Evolutionary conservation across 1,140 invertebrate genomes (phyloP).

Genomic region (Drosophila teissieri): DNA sequence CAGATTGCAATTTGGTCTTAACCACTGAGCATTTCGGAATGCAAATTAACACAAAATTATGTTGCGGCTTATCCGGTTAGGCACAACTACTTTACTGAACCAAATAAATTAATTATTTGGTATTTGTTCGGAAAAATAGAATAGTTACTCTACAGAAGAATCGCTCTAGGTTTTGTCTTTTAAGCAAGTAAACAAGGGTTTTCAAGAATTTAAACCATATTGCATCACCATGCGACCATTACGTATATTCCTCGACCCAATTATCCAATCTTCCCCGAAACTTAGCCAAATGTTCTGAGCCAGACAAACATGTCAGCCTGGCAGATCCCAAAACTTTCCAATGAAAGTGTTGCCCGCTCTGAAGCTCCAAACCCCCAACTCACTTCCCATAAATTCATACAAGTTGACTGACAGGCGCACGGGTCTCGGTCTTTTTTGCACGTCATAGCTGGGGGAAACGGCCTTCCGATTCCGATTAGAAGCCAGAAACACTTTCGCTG

Average conservation of each 20-base stretch:
- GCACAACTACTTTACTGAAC: too few relatives aligned
- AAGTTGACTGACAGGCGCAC: constrained; percentile 59
- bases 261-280: constrained; percentile 39
- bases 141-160: too few relatives aligned
- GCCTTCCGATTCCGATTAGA: constrained; percentile 61
- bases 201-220: background rate
- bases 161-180: too few relatives aligned
- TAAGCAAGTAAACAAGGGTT: too few relatives aligned
- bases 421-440: constrained; percentile 43
- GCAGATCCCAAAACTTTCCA: constrained; percentile 55
- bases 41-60: constrained; percentile 3
- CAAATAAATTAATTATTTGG: too few relatives aligned
- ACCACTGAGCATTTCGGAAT: background rate
- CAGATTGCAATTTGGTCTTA: constrained; percentile 10
- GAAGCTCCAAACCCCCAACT: background rate
- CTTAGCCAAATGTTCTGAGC: constrained; percentile 26
- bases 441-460: constrained; percentile 54
- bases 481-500: constrained; percentile 59
- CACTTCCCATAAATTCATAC: constrained; percentile 69
- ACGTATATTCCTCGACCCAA: constrained; percentile 18
- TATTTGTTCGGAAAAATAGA: too few relatives aligned
- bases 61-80: too few relatives aligned
- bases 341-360: constrained; percentile 55
- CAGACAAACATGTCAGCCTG: constrained; percentile 49
- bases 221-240: constrained; percentile 15